phyloP scores from a whole-genome alignment of 1,140 invertebrate species.

The Armadillidium nasatum region DNA sequence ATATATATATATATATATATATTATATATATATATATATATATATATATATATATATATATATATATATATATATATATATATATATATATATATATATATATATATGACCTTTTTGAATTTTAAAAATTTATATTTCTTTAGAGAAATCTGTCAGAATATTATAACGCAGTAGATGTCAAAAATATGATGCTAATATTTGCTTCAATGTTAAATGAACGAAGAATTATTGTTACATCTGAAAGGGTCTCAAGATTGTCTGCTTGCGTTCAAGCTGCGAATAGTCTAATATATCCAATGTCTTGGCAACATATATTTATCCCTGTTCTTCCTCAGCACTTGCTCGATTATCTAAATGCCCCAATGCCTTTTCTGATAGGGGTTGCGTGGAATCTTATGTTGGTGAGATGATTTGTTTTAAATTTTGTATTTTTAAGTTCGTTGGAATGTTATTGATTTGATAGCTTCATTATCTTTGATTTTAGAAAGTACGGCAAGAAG shows the following conservation, averaged over 20 bases:
- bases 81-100: too few relatives aligned
- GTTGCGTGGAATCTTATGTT: conserved; percentile 76
- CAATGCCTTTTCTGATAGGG: conserved; percentile 61
- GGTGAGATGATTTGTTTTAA: conserved; percentile 53
- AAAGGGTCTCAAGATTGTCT: conserved; percentile 75
- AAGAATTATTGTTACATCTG: conserved; percentile 82
- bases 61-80: too few relatives aligned
- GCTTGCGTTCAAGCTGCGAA: conserved; percentile 92
- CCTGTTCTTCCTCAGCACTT: conserved; percentile 81
- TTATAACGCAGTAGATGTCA: conserved; percentile 84
- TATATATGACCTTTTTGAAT: too few relatives aligned
- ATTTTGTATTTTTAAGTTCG: neutral
- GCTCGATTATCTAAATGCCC: conserved; percentile 73
- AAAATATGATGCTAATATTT: conserved; percentile 91
- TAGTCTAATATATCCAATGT: conserved; percentile 90
- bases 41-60: too few relatives aligned
- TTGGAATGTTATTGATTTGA: neutral
- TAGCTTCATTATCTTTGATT: neutral
- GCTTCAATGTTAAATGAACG: conserved; percentile 90
- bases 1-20: too few relatives aligned
- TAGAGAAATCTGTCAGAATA: conserved; percentile 93
- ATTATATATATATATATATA: too few relatives aligned
- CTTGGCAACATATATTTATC: conserved; percentile 97
- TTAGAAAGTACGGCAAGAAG: conserved; percentile 64
- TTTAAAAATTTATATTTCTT: too few relatives aligned